phyloP scores from a whole-genome alignment of 2,797 vertebrate genomes.

The Arnoldichthys spilopterus region DNA sequence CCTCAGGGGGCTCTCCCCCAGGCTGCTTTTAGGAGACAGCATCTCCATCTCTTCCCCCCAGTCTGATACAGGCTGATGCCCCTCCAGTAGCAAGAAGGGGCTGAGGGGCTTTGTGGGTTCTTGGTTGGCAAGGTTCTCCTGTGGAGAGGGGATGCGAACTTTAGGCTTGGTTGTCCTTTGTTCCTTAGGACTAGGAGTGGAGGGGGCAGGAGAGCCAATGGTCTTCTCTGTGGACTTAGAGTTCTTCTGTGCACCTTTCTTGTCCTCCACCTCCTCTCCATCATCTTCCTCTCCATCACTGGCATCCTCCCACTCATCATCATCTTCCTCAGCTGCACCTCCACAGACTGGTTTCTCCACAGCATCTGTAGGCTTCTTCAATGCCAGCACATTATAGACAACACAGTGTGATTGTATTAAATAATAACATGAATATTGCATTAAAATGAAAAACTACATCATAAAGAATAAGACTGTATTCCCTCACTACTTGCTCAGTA shows the following conservation, averaged over 20 bases:
- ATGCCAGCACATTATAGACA: background rate
- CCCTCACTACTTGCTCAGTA: background rate
- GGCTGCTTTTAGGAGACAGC: constrained; percentile 79
- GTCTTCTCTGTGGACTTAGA: constrained; percentile 37
- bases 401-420: background rate
- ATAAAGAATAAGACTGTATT: background rate
- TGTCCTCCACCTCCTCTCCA: constrained; percentile 62
- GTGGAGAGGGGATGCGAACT: constrained; percentile 70
- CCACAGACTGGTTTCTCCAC: constrained; percentile 36
- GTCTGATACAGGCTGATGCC: constrained; percentile 82
- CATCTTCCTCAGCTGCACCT: constrained; percentile 62
- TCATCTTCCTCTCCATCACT: constrained; percentile 68
- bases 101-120: constrained; percentile 76
- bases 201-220: background rate
- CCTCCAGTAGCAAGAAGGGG: constrained; percentile 77
- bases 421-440: too few relatives aligned
- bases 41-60: constrained; percentile 95
- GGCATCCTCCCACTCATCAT: constrained; percentile 76
- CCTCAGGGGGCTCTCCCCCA: constrained; percentile 75
- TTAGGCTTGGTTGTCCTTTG: constrained; percentile 69
- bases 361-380: constrained; percentile 9
- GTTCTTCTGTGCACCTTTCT: constrained; percentile 34
- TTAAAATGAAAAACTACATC: background rate
- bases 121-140: constrained; percentile 60
- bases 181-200: constrained; percentile 67